These are phyloP conservation scores for Phragmatobia fuliginosa DNA, from an alignment of 2,888 invertebrate species.

Conservation along the genomic window DNA sequence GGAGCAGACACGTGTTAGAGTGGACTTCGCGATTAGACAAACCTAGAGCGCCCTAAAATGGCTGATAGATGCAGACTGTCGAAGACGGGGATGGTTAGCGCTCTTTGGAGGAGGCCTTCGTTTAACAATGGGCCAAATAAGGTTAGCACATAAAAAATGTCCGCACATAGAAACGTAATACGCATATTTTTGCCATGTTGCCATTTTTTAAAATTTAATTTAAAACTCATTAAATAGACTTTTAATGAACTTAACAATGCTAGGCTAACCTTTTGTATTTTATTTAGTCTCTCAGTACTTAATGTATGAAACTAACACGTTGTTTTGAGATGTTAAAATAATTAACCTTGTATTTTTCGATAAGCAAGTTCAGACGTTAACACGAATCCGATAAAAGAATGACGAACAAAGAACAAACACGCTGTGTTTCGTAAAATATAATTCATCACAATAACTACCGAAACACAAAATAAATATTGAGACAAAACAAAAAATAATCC, in stretches of 20 bases:
- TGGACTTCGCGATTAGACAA: too few species aligned
- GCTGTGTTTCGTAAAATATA: neutral
- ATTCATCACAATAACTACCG: conserved; percentile 23
- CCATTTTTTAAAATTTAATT: too few species aligned
- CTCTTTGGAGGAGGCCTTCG: too few species aligned
- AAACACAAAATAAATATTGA: conserved; percentile 42
- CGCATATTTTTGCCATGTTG: neutral
- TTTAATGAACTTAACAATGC: neutral
- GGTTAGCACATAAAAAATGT: too few species aligned
- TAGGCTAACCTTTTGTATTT: neutral
- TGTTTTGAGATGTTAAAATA: neutral
- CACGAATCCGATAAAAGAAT: neutral
- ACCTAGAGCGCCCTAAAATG: too few species aligned
- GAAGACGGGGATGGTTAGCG: too few species aligned
- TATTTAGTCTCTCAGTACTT: neutral
- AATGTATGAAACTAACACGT: neutral
- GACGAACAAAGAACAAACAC: neutral
- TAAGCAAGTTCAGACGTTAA: neutral
- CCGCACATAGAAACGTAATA: too few species aligned
- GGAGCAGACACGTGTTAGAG: too few species aligned
- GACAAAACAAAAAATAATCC: conserved; percentile 43
- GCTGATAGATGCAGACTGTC: too few species aligned
- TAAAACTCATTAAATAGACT: neutral
- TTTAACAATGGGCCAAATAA: too few species aligned
- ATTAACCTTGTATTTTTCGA: neutral